Conservation (phyloP, 2,113 vertebrate genomes). For the Typhlomys cinereus region DNA sequence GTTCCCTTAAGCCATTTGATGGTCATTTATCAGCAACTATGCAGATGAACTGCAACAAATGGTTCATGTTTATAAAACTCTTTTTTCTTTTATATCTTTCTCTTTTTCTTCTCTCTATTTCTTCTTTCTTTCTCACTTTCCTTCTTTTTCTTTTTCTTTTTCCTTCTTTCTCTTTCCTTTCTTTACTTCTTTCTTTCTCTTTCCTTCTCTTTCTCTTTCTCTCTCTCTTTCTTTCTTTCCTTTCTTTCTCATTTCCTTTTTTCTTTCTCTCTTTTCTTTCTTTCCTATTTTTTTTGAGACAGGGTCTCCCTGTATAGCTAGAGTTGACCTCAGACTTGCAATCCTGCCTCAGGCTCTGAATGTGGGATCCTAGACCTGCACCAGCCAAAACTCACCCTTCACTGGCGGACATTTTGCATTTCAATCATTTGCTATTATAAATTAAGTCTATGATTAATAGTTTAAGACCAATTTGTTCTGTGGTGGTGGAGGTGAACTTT, state of each 20-base stretch:
- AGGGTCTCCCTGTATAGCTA: background rate
- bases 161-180: background rate
- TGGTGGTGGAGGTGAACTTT: background rate
- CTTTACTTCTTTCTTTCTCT: background rate
- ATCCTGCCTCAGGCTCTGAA: background rate
- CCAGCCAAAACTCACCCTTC: background rate
- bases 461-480: background rate
- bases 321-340: background rate
- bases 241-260: background rate
- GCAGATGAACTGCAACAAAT: no score
- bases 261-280: background rate
- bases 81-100: no score
- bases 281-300: background rate
- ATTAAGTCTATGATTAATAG: background rate
- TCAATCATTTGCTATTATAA: background rate
- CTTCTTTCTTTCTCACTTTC: no score
- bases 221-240: background rate
- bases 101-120: no score
- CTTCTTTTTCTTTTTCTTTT: background rate
- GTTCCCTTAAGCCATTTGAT: no score
- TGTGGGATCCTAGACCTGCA: background rate
- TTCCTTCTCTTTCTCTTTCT: background rate
- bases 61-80: no score
- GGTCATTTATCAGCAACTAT: no score
- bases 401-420: background rate